These are phyloP conservation scores for Turritopsis rubra DNA, from an alignment of 30 jellyfish, hydroid and myxozoan genomes.

Conservation along the genomic window DNA sequence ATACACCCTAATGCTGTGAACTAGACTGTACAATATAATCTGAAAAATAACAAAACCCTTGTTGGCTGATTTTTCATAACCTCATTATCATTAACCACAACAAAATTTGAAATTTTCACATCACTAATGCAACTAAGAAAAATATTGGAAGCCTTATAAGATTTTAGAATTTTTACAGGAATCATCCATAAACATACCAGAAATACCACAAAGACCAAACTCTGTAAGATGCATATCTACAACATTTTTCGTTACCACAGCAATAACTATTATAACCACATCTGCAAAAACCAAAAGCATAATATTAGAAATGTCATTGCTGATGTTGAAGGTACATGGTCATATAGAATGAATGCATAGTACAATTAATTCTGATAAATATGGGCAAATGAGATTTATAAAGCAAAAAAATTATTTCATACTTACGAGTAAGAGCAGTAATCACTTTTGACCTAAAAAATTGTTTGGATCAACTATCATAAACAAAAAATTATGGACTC, in stretches of 20 bases:
- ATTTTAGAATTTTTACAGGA: too few relatives aligned
- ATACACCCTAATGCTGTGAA: too few relatives aligned
- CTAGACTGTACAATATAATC: too few relatives aligned
- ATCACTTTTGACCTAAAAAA: background rate
- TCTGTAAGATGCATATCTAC: slow-evolving; percentile 8
- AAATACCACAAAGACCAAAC: slow-evolving; percentile 17
- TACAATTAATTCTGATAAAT: background rate
- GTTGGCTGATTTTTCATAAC: too few relatives aligned
- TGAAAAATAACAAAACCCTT: too few relatives aligned
- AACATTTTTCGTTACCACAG: slow-evolving; percentile 35
- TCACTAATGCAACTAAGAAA: background rate
- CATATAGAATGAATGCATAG: background rate
- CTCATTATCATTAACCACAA: too few relatives aligned
- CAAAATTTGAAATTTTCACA: too few relatives aligned
- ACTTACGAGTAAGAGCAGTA: background rate
- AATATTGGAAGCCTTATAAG: too few relatives aligned
- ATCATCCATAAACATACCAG: background rate
- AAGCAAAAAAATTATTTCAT: background rate
- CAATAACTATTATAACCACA: slow-evolving; percentile 20
- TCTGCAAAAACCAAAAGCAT: background rate
- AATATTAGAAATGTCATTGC: background rate
- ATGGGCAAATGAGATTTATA: background rate
- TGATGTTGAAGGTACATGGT: too few relatives aligned
- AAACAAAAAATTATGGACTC: too few relatives aligned
- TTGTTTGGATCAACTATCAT: too few relatives aligned